Percentiles rank a stretch among this genome's conserved stretches.
These are phyloP conservation scores for Drosophila rellima DNA, from an alignment of 2,888 invertebrate genomes.

Conservation along the genomic window DNA sequence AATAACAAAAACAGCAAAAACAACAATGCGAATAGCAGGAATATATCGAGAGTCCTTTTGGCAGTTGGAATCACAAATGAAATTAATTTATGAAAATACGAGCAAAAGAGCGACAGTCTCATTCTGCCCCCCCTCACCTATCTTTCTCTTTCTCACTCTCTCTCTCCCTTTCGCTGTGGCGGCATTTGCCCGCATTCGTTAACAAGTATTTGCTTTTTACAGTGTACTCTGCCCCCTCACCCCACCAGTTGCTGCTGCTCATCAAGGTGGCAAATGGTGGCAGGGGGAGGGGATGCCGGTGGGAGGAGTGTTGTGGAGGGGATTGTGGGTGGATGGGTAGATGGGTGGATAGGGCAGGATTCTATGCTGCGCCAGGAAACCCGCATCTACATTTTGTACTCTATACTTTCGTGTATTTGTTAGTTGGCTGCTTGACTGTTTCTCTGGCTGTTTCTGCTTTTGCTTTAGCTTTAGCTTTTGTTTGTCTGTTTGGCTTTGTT, in stretches of 20 bases:
- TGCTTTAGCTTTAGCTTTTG: slow-evolving; percentile 33
- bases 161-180: neutral
- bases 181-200: slow-evolving; percentile 56
- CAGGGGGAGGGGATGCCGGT: neutral
- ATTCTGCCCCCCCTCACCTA: neutral
- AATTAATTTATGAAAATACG: slow-evolving; percentile 64
- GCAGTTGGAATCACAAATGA: slow-evolving; percentile 54
- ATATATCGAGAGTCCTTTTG: slow-evolving; percentile 51
- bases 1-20: slow-evolving; percentile 2
- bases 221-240: slow-evolving; percentile 2
- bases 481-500: slow-evolving; percentile 19
- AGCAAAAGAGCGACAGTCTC: neutral
- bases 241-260: slow-evolving; percentile 26
- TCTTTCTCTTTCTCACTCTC: neutral
- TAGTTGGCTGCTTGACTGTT: slow-evolving; percentile 59
- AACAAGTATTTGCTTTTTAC: slow-evolving; percentile 61
- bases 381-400: slow-evolving; percentile 34
- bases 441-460: slow-evolving; percentile 17
- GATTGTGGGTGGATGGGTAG: neutral
- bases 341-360: slow-evolving; percentile 26
- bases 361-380: slow-evolving; percentile 28
- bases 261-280: slow-evolving; percentile 41
- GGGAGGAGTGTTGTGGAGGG: too few relatives aligned
- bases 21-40: slow-evolving; percentile 7
- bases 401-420: slow-evolving; percentile 41